phyloP scores from a whole-genome alignment of 64 coral and sea anemone species.

The Pocillopora verrucosa region DNA sequence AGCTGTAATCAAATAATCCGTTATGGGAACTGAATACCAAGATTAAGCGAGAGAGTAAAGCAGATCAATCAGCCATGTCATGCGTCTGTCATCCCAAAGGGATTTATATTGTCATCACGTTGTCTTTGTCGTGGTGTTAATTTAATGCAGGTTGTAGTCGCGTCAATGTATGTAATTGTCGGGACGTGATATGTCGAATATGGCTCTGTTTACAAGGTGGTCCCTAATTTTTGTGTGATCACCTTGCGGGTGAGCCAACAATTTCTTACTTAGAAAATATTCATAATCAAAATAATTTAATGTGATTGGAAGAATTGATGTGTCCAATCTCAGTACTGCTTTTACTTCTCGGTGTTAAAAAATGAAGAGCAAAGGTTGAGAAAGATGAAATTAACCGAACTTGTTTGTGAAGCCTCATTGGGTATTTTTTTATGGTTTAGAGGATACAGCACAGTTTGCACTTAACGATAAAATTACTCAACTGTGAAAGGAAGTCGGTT shows the following conservation, averaged over 20 bases:
- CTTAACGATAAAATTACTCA: not conserved
- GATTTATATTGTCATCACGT: constrained; percentile 68
- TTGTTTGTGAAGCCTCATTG: not conserved
- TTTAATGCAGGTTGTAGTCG: constrained; percentile 27
- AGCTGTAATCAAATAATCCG: constrained; percentile 49
- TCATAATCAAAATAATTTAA: no score
- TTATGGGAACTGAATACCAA: constrained; percentile 38
- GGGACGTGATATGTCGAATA: constrained; percentile 1
- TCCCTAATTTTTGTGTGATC: not conserved
- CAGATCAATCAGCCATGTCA: constrained; percentile 44
- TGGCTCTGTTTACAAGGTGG: not conserved
- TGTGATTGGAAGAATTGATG: no score
- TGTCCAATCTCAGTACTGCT: no score
- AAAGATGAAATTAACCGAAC: not conserved
- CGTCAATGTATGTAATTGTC: constrained; percentile 12
- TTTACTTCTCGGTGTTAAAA: no score
- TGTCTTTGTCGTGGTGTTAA: constrained; percentile 58
- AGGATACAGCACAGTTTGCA: not conserved
- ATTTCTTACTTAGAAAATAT: not conserved
- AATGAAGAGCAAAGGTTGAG: no score
- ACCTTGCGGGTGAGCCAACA: not conserved
- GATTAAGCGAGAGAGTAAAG: constrained; percentile 12
- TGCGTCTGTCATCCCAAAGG: constrained; percentile 59
- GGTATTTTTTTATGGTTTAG: not conserved
- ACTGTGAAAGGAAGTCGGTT: not conserved